A percentile compares a stretch with the other conserved stretches of the same genome.
phyloP scores from a whole-genome alignment of 2,113 vertebrate species.

The Pseudopipra pipra region DNA sequence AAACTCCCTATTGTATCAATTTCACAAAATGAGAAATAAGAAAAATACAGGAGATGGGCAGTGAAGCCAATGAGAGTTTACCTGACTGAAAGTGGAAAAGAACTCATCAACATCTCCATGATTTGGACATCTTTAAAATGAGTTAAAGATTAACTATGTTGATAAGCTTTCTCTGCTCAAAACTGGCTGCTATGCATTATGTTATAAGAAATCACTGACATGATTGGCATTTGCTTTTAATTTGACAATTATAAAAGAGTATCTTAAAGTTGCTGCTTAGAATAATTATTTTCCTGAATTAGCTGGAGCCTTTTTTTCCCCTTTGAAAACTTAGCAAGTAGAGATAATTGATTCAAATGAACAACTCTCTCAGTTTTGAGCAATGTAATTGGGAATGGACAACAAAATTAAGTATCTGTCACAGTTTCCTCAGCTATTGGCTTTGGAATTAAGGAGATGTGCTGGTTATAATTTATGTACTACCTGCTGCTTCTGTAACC shows the following conservation, averaged over 20 bases:
- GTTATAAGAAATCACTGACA: not conserved
- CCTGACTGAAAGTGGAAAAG: not conserved
- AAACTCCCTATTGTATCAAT: not conserved
- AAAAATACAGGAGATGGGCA: not conserved
- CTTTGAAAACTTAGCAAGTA: not conserved
- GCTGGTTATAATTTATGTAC: not conserved
- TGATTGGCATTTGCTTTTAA: not conserved
- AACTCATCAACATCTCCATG: not conserved
- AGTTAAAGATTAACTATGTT: not conserved
- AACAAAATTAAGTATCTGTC: conserved; percentile 32
- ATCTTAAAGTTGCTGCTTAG: not conserved
- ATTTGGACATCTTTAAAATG: not conserved
- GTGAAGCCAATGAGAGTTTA: not conserved
- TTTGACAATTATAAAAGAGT: not conserved
- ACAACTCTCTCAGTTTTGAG: not conserved
- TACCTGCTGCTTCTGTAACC: not conserved
- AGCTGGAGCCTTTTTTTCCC: not conserved
- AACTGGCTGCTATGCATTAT: not conserved
- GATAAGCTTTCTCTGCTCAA: not conserved
- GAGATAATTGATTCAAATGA: not conserved
- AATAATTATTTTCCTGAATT: not conserved
- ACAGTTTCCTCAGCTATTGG: not conserved
- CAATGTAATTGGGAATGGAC: not conserved
- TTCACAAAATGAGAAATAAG: not conserved
- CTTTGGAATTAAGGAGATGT: not conserved